Conservation (phyloP, 2,888 invertebrate genomes). For the Sminthurides aquaticus region DNA sequence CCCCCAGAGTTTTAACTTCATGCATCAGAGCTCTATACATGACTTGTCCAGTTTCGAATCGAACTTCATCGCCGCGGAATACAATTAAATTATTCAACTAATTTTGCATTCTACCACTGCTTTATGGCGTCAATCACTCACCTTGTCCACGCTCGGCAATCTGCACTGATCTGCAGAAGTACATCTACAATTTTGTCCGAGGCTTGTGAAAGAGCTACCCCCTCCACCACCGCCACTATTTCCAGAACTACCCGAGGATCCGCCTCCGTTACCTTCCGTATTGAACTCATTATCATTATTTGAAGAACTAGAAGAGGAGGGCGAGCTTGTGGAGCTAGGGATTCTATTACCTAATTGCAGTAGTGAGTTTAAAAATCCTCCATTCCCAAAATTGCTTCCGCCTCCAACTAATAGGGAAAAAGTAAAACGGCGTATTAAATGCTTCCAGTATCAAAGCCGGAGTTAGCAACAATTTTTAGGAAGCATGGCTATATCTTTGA, state of each 20-base stretch:
- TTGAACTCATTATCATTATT: conserved; percentile 15
- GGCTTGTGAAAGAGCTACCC: not conserved
- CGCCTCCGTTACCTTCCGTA: conserved; percentile 10
- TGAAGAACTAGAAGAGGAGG: conserved; percentile 20
- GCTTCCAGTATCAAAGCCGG: too few relatives aligned
- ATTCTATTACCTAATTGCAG: not conserved
- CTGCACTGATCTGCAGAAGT: conserved; percentile 21
- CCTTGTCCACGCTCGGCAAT: conserved; percentile 22
- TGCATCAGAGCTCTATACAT: too few relatives aligned
- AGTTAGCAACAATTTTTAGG: too few relatives aligned
- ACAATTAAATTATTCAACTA: not conserved
- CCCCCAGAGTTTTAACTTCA: too few relatives aligned
- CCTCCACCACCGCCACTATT: not conserved
- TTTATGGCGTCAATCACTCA: not conserved
- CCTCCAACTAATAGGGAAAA: not conserved
- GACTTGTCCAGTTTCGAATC: too few relatives aligned
- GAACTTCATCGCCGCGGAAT: not conserved
- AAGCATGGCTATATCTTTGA: too few relatives aligned
- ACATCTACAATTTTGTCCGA: conserved; percentile 20
- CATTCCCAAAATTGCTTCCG: too few relatives aligned
- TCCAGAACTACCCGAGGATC: not conserved
- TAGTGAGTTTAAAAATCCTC: not conserved
- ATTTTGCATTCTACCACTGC: not conserved
- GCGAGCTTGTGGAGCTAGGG: conserved; percentile 18
- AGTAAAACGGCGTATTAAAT: too few relatives aligned